Base-by-base conservation (phyloP, 2,888 invertebrate genomes). In the Athrips mouffetella region DNA sequence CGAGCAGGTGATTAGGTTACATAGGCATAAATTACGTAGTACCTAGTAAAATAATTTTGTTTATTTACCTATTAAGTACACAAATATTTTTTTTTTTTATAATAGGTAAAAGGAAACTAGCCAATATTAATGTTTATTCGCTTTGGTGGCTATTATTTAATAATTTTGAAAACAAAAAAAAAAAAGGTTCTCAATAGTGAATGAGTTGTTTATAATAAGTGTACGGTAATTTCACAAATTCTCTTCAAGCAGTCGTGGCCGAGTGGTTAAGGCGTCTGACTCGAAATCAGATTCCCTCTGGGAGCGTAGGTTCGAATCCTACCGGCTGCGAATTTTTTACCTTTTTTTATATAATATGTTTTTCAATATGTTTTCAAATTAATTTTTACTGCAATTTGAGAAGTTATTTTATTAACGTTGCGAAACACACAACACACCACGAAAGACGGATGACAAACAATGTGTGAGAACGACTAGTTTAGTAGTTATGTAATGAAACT, bases 221-320 rank as follows among this genome's bases (percentile, higher is more conserved):
- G 29, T 13, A 18, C 5, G 20, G n/a, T 15, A 71, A 74, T 78
- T 81, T 79, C 61, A 53, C 2, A 0, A 0, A 0, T 0, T 0
- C 3, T 0, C 0, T 0, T 0, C n/a, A 64, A 73, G 90, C 90
- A 90, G 91, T 91, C 91, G 91, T 92, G 91, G 92, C 91, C 91
- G 91, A 91, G 91, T 90, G 90, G 91, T 91, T 91, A 91, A 91
- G 90, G 90, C 91, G 92, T 91, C 91, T 91, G 92, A 92, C 91
- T 92, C 91, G 91, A 92, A 92, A 92, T 92, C 91, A 91, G 91
- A 91, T 93, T 93, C 93, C 93, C 93, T 93, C 92, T 93, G 93
- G 93, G 93, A 93, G 93, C 93, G 93, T 93, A 93, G 93, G 93
- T 93, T 93, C 93, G 93, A 93, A 91, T 93, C 93, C 93, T 93